Conservation (phyloP, 2,888 invertebrate species). For the Brenthis ino region DNA sequence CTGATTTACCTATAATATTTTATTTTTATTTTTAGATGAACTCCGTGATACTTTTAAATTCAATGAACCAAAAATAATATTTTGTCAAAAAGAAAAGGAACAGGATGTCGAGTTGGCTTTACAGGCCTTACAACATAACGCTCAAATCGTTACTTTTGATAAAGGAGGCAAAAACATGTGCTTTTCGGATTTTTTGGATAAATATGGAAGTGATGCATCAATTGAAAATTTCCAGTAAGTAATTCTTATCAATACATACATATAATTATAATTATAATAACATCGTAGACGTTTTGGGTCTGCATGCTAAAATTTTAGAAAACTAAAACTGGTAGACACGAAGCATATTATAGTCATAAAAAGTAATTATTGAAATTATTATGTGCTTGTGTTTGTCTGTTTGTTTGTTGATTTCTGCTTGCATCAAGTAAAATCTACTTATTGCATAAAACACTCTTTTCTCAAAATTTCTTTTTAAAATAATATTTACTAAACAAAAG, state of each 20-base stretch:
- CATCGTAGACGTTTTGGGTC: too few relatives aligned
- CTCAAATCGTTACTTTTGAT: slow-evolving; percentile 60
- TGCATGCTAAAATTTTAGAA: too few relatives aligned
- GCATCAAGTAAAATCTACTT: too few relatives aligned
- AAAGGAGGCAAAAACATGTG: slow-evolving; percentile 51
- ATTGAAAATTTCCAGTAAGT: slow-evolving; percentile 56
- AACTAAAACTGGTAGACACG: too few relatives aligned
- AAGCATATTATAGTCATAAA: too few relatives aligned
- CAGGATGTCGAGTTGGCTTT: slow-evolving; percentile 52
- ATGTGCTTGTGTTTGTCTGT: too few relatives aligned
- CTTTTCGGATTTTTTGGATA: slow-evolving; percentile 54
- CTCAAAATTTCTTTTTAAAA: too few relatives aligned
- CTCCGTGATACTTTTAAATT: slow-evolving; percentile 51
- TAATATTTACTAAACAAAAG: too few relatives aligned
- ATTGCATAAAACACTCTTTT: too few relatives aligned
- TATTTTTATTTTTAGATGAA: slow-evolving; percentile 52
- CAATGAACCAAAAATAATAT: slow-evolving; percentile 58
- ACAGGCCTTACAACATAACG: slow-evolving; percentile 48
- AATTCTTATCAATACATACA: background rate
- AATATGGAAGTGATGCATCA: slow-evolving; percentile 46
- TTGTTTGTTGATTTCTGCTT: too few relatives aligned
- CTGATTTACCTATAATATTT: background rate
- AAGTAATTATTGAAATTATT: too few relatives aligned
- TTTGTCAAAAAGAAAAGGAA: slow-evolving; percentile 61
- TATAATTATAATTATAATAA: too few relatives aligned